Conservation (phyloP, 2,888 invertebrate species). For the Agrotis exclamationis region DNA sequence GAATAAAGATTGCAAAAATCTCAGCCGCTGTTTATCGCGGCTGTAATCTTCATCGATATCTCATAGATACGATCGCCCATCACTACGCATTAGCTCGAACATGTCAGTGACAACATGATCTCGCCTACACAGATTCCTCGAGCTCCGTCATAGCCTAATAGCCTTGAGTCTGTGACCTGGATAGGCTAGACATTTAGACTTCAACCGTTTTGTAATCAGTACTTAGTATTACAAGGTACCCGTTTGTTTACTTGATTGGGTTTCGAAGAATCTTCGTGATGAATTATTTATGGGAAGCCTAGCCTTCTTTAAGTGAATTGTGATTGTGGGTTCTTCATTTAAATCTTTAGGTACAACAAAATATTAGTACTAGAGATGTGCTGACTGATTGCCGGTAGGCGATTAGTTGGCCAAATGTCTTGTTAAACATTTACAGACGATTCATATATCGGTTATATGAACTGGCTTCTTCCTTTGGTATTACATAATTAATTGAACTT, state of each 20-base stretch:
- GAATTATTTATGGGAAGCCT: conserved; percentile 34
- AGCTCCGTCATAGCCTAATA: conserved; percentile 78
- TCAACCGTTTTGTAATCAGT: conserved; percentile 53
- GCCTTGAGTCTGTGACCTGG: conserved; percentile 83
- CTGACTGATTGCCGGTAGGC: too few species aligned
- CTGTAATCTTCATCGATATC: not conserved
- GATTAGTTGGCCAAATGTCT: too few species aligned
- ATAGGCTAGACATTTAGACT: conserved; percentile 73
- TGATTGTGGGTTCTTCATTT: conserved; percentile 1
- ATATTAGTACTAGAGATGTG: too few species aligned
- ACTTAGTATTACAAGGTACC: conserved; percentile 49
- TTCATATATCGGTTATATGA: too few species aligned
- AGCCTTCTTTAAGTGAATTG: conserved; percentile 23
- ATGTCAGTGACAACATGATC: conserved; percentile 78
- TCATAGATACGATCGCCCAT: conserved; percentile 58
- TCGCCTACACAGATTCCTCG: conserved; percentile 86
- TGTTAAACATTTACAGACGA: too few species aligned
- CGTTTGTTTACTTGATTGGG: conserved; percentile 49
- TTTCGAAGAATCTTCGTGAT: conserved; percentile 40
- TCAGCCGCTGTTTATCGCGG: too few species aligned
- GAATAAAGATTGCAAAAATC: not conserved
- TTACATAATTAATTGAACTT: too few species aligned
- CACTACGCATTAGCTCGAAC: conserved; percentile 73
- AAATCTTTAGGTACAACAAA: not conserved
- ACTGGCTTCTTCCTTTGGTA: too few species aligned